Base-by-base conservation (phyloP, 2,113 vertebrate species). In the Cephalopterus ornatus region DNA sequence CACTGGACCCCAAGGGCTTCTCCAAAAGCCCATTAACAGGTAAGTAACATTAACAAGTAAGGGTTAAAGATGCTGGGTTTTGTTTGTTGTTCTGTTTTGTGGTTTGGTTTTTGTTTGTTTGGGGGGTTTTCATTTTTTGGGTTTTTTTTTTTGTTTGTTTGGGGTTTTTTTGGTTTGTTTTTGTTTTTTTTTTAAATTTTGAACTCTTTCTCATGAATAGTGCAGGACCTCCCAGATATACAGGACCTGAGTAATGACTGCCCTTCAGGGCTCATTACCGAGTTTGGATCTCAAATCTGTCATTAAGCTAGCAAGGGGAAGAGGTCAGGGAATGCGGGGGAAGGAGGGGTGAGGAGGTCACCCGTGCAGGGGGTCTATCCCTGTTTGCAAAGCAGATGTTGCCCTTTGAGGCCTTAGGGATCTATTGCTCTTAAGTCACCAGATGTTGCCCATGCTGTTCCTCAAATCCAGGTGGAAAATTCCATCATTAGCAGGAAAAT, bases 321-420 rank as follows among this genome's bases (percentile, higher is more conserved):
- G 87, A 96, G 94, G 94, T 96, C 91, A 95, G 87, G 23, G 81
- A 93, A 72, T 42, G 71, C 0, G 0, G 58, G 41, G 74, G 87
- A 94, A 94, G 85, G 26, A 88, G 42, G 24, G 89, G 95, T 95
- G 89, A 96, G 62, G 33, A 96, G 96, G 96, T 95, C 95, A 95
- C 63, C 39, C 10, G 0, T 33, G 24, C 85, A 95, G 81, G 74
- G 78, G 67, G 88, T 90, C 89, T 90, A 42, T 79, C 53, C 85
- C 66, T 88, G 53, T 76, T 93, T 92, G 67, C 30, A 79, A 79
- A 92, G 71, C 93, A 93, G 95, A 95, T 94, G 78, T 94, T 88
- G 89, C 87, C 82, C 89, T 96, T 66, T 82, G 41, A 94, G 74
- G 71, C 78, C 12, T 3, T 88, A 65, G 68, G 71, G 53, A 88